A percentile compares a stretch with the other conserved stretches of the same genome.
These are phyloP conservation scores for Apostichopus leukothele DNA, from an alignment of 53 echinoderm and acorn worm genomes.

Conservation along the genomic window DNA sequence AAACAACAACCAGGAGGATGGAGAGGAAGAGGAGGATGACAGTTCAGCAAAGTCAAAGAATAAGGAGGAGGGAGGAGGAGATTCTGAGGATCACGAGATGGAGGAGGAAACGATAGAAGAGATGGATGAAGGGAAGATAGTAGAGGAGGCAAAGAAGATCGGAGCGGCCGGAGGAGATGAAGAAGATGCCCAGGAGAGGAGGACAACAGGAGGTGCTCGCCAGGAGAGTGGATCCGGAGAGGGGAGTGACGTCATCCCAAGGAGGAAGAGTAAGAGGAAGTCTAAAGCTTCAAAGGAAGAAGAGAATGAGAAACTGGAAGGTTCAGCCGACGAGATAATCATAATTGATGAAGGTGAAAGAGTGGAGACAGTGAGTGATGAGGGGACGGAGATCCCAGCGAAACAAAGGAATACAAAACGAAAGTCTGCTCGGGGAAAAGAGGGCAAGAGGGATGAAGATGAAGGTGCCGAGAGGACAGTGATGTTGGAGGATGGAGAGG, in stretches of 20 bases:
- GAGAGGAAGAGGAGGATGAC: background rate
- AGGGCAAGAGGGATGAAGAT: no score
- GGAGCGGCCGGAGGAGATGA: background rate
- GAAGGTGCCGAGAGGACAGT: no score
- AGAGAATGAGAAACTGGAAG: background rate
- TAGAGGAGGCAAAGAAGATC: background rate
- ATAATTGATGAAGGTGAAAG: background rate
- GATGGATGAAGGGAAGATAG: slow-evolving; percentile 29
- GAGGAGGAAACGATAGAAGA: slow-evolving; percentile 9
- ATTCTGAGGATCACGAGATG: background rate
- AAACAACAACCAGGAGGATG: slow-evolving; percentile 8
- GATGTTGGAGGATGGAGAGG: no score
- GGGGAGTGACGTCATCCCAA: background rate
- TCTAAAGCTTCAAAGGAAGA: background rate
- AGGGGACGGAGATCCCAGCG: background rate
- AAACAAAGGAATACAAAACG: background rate
- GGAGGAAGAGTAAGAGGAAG: background rate
- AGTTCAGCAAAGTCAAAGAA: background rate
- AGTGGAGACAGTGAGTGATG: background rate
- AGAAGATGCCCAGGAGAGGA: background rate
- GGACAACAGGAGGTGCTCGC: background rate
- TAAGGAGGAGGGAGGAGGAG: background rate
- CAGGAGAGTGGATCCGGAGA: background rate
- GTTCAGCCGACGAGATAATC: background rate
- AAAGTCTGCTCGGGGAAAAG: background rate